These are phyloP conservation scores for Gouania willdenowi DNA, from an alignment of 2,797 vertebrate genomes.

Conservation along the genomic window DNA sequence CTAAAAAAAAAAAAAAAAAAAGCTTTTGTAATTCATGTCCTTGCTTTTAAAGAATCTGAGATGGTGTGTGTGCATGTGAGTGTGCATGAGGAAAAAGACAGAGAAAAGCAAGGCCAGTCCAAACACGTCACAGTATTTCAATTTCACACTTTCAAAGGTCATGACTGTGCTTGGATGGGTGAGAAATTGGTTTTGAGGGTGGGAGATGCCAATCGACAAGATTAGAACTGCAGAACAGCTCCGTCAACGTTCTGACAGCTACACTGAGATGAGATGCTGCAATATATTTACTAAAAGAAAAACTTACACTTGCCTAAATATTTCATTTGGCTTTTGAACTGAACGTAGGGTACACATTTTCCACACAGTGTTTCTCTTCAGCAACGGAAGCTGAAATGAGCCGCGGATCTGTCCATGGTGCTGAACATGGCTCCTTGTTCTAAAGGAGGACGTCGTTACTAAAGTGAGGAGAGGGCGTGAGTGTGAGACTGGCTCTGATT, in stretches of 20 bases:
- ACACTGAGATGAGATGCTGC: too few relatives aligned
- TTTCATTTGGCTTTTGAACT: too few relatives aligned
- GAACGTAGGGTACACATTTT: too few relatives aligned
- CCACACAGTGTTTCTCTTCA: too few relatives aligned
- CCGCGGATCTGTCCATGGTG: conserved; percentile 26
- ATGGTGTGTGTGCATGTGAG: background rate
- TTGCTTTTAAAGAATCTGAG: background rate
- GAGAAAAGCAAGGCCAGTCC: background rate
- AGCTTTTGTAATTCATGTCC: too few relatives aligned
- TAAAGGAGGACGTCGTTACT: conserved; percentile 6
- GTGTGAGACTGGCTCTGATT: conserved; percentile 3
- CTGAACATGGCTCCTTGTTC: conserved; percentile 24
- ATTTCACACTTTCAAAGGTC: conserved; percentile 7
- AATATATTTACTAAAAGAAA: background rate
- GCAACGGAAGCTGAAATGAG: background rate
- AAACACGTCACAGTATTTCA: conserved; percentile 15
- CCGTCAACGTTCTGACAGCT: too few relatives aligned
- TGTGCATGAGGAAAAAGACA: too few relatives aligned
- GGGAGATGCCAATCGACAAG: too few relatives aligned
- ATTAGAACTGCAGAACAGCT: too few relatives aligned
- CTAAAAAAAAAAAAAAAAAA: background rate
- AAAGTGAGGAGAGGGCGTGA: conserved; percentile 20
- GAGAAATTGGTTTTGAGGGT: background rate
- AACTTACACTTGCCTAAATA: too few relatives aligned
- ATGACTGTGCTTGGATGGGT: background rate